Base-by-base conservation (phyloP, 1,140 invertebrate species). In the Pinna nobilis region DNA sequence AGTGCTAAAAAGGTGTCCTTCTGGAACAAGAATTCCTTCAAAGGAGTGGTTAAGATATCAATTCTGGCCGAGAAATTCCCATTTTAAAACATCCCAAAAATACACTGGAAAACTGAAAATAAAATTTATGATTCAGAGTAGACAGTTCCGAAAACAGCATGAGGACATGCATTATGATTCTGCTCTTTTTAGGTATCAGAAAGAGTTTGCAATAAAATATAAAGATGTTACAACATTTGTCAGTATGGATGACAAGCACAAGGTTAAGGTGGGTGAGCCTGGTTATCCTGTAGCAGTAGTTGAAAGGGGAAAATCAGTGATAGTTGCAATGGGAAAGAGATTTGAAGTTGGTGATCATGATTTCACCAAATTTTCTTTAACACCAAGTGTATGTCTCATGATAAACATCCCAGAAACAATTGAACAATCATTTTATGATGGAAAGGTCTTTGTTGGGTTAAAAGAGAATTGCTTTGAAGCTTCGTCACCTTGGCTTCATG, bases 221-320 rank as follows among this genome's bases (percentile, higher is more conserved):
- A 55, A 61, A 20, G 67, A 79, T 15, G 23, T 68, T 57, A 35
- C 39, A 32, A 39, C 39, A 9, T 64, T 77, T 59, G 28, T 76
- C 3, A 61, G 50, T 25, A 66, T 81, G 41, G 79, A 81, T 74
- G 79, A 81, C 70, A 81, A 81, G 44, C 77, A 80, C 61, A 50
- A 65, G 11, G 41, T 39, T 20, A 78, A 77, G 30, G 75, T 82
- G 33, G 77, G 80, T 11, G 70, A 79, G 41, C 78, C 74, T 9
- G 72, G 65, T 3, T 37, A 69, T 33, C 77, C 77, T 33, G 63
- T 82, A 55, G 77, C 80, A 41, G 61, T 67, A 37, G 74, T 77
- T 23, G 80, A 82, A 23, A 20, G 78, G 13, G 78, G 78, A 23
- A 73, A 68, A 68, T 15, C 33, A 18, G 77, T 82, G 0, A 13